Evolutionary conservation across 2,797 vertebrate genomes (phyloP).

Genomic region (Argyrosomus regius): DNA sequence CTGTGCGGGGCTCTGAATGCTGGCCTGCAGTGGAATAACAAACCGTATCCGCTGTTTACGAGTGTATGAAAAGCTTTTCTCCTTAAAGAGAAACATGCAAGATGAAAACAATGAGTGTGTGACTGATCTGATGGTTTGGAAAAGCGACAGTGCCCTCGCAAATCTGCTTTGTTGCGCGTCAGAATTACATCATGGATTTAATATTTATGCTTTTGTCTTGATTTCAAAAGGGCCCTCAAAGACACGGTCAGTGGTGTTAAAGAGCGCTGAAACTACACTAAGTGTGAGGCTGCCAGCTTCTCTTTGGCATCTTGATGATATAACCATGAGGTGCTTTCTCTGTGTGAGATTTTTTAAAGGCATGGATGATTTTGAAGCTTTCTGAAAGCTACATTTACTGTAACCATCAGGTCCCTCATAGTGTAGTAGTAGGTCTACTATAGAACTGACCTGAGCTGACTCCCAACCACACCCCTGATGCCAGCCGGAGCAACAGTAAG

Average conservation of each 20-base stretch:
- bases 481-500: not conserved
- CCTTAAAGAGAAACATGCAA: slow-evolving; percentile 1
- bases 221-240: not conserved
- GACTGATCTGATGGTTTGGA: slow-evolving; percentile 9
- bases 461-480: slow-evolving; percentile 32
- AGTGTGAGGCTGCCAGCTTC: not conserved
- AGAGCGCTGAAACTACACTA: slow-evolving; percentile 14
- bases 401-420: not conserved
- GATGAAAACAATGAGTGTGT: slow-evolving; percentile 26
- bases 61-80: not conserved
- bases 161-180: slow-evolving; percentile 6
- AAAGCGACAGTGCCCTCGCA: not conserved
- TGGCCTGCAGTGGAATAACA: not conserved
- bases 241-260: not conserved
- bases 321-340: not conserved
- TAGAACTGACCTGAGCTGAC: slow-evolving; percentile 41
- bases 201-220: slow-evolving; percentile 11
- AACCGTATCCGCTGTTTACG: slow-evolving; percentile 23
- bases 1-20: not conserved
- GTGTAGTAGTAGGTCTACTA: not conserved
- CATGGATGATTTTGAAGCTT: not conserved
- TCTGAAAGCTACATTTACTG: not conserved
- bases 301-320: not conserved
- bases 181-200: slow-evolving; percentile 27
- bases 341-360: not conserved